Evolutionary conservation across 2,797 vertebrate genomes (phyloP).

Genomic region (Acrossocheilus fasciatus): DNA sequence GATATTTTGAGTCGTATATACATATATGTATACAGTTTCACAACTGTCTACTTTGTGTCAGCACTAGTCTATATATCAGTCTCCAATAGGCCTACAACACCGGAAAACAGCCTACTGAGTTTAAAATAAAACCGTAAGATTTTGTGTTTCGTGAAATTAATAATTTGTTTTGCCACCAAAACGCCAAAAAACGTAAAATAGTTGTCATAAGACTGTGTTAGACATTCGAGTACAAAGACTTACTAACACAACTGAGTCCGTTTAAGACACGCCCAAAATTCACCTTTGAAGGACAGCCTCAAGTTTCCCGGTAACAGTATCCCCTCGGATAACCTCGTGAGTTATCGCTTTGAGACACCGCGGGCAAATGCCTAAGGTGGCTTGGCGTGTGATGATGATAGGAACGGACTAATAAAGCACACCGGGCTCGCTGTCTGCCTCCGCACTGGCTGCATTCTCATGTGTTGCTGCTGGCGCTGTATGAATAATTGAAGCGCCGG

Average conservation of each 20-base stretch:
- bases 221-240: neutral
- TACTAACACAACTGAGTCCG: neutral
- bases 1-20: no score
- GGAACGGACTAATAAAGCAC: slow-evolving; percentile 89
- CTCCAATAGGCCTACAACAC: no score
- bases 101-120: no score
- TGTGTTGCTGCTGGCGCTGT: slow-evolving; percentile 90
- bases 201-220: neutral
- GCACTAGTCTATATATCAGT: no score
- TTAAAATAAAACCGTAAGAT: no score
- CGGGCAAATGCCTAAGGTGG: slow-evolving; percentile 66
- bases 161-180: no score
- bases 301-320: slow-evolving; percentile 71
- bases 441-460: slow-evolving; percentile 85
- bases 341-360: slow-evolving; percentile 36
- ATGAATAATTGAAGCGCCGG: slow-evolving; percentile 92
- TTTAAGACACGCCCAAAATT: slow-evolving; percentile 52
- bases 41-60: no score
- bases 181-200: neutral
- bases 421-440: slow-evolving; percentile 82
- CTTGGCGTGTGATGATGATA: slow-evolving; percentile 86
- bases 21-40: no score
- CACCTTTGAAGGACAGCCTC: slow-evolving; percentile 64
- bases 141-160: no score
- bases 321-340: slow-evolving; percentile 37